Percentiles rank a stretch among this genome's conserved stretches.
Evolutionary conservation across 2,113 vertebrate genomes (phyloP).

Genomic region (Amphiprion ocellaris): DNA sequence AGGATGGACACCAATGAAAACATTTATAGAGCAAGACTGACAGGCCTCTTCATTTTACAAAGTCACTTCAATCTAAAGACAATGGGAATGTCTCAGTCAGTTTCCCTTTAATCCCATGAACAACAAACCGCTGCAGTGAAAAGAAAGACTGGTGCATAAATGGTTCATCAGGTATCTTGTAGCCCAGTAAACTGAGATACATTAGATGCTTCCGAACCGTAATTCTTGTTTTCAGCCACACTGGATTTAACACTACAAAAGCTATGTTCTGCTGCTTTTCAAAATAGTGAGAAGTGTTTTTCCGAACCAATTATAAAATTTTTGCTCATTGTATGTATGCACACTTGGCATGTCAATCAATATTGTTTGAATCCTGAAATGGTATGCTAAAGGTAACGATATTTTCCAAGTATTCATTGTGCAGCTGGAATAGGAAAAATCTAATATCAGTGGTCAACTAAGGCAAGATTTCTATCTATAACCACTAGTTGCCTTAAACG

Average conservation of each 20-base stretch:
- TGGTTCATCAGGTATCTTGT: background rate
- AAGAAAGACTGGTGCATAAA: background rate
- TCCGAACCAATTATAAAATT: background rate
- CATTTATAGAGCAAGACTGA: background rate
- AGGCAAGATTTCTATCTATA: slow-evolving; percentile 36
- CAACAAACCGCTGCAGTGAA: background rate
- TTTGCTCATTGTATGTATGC: slow-evolving; percentile 1
- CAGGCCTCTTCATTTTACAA: too few relatives aligned
- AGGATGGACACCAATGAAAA: background rate
- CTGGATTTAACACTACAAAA: slow-evolving; percentile 51
- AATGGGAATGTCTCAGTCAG: background rate
- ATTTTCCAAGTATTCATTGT: slow-evolving; percentile 29
- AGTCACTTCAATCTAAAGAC: background rate
- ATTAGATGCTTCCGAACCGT: slow-evolving; percentile 9
- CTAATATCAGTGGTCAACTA: slow-evolving; percentile 21
- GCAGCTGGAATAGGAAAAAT: slow-evolving; percentile 14
- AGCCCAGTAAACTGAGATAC: background rate
- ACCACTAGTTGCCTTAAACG: slow-evolving; percentile 67
- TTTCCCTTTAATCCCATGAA: slow-evolving; percentile 8
- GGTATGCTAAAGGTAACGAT: background rate
- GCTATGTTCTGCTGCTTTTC: slow-evolving; percentile 3
- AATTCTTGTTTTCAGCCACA: slow-evolving; percentile 21
- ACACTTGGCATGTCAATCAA: background rate
- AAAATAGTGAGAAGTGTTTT: background rate
- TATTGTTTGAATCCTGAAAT: slow-evolving; percentile 16